Base-by-base conservation (phyloP, 2,113 vertebrate genomes). In the Arothron firmamentum region DNA sequence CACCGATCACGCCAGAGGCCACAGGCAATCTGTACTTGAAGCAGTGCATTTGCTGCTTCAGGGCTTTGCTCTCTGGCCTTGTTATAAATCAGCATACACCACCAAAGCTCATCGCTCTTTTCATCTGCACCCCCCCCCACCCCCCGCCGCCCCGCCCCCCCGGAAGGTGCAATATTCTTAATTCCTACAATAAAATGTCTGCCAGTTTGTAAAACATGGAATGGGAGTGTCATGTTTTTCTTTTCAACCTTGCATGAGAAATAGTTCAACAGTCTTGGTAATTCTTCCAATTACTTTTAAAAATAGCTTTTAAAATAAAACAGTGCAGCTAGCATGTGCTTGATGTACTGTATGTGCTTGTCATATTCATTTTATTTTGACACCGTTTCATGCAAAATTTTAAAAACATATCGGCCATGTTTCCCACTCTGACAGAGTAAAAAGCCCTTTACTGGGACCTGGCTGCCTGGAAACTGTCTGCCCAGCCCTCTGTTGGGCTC, bases 1-100 rank as follows among this genome's bases (percentile, higher is more conserved):
- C 90, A 86, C 85, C 56, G 85, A 89, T 92, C 88, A 87, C 88
- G 88, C 82, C 83, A 88, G 87, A 91, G 89, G 90, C 90, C 88
- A 90, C 80, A 76, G 63, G 87, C 90, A 91, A 92, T 92, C 89
- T 92, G 83, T 90, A 87, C 91, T 90, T 92, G 89, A 92, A 91
- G 85, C 88, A 90, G 82, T 88, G 88, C 80, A 82, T 90, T 84
- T 86, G 85, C 85, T 89, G 87, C 89, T 90, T 75, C 85, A 88
- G 90, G 90, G 86, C 88, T 85, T 86, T 78, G 87, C 88, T 87
- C 88, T 87, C 75, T 92, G 89, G 88, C 89, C 91, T 86, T 59
- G 75, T 89, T 84, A 91, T 92, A 92, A 91, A 91, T 92, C 90
- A 92, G 88, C 85, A 87, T 86, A 85, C 58, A 79, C 70, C 68